Conservation (phyloP, 2,888 invertebrate genomes). For the Calliopum simillimum region DNA sequence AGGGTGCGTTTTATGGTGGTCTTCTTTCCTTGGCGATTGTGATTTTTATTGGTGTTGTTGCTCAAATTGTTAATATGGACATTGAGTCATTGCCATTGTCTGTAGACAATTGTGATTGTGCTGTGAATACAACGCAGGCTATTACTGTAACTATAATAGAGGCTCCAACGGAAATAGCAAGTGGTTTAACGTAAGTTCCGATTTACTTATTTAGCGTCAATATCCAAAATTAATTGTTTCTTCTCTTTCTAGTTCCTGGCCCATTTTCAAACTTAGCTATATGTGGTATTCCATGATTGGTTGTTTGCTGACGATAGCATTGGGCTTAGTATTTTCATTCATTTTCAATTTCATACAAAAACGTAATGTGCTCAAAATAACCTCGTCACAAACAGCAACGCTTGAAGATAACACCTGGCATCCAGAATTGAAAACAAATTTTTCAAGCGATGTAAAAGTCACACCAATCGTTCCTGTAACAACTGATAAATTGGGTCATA, state of each 20-base stretch:
- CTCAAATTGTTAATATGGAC: constrained; percentile 60
- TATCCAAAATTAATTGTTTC: background rate
- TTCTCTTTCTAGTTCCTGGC: constrained; percentile 57
- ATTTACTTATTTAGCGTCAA: constrained; percentile 13
- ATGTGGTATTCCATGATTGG: constrained; percentile 92
- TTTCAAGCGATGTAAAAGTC: constrained; percentile 28
- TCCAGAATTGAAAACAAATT: constrained; percentile 44
- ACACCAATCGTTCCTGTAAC: constrained; percentile 13
- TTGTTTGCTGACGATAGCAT: constrained; percentile 76
- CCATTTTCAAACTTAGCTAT: constrained; percentile 83
- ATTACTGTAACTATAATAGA: background rate
- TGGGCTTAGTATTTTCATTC: constrained; percentile 81
- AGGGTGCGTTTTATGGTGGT: constrained; percentile 66
- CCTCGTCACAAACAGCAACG: constrained; percentile 49
- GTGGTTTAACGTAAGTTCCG: constrained; percentile 53
- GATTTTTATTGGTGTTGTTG: constrained; percentile 65
- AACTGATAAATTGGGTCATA: constrained; percentile 52
- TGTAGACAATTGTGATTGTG: constrained; percentile 60
- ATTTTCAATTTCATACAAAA: constrained; percentile 68
- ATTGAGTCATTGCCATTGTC: constrained; percentile 55
- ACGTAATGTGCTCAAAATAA: constrained; percentile 59
- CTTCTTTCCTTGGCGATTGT: constrained; percentile 61
- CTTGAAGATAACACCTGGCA: constrained; percentile 45
- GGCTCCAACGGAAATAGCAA: constrained; percentile 1
- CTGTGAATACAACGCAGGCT: constrained; percentile 53